phyloP scores from a whole-genome alignment of 1,140 invertebrate species.

The Meteorus sp. region DNA sequence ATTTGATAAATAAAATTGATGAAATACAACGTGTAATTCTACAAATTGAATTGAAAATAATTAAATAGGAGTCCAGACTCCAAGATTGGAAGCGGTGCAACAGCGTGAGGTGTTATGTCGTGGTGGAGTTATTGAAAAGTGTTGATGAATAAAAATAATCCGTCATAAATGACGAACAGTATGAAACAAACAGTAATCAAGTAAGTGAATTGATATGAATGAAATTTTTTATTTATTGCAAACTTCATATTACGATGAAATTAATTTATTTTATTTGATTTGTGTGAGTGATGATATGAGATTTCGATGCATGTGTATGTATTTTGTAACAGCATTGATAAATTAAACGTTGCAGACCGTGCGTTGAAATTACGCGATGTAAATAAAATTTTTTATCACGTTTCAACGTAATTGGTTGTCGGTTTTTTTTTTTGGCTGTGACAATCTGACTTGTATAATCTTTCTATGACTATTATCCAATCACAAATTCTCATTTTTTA shows the following conservation, averaged over 20 bases:
- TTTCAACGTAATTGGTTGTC: too few species aligned
- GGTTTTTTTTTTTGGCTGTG: too few species aligned
- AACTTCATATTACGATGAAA: not conserved
- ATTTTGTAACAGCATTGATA: not conserved
- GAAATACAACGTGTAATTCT: constrained; percentile 5
- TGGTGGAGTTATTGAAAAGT: constrained; percentile 31
- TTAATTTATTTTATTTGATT: not conserved
- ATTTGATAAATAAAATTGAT: not conserved
- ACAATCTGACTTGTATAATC: too few species aligned
- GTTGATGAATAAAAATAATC: not conserved
- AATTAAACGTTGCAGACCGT: not conserved
- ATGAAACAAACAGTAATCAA: constrained; percentile 58
- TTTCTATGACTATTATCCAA: too few species aligned
- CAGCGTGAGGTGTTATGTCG: constrained; percentile 34
- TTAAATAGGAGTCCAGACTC: too few species aligned
- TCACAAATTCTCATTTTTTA: too few species aligned
- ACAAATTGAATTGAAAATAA: too few species aligned
- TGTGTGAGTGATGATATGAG: too few species aligned
- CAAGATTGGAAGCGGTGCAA: too few species aligned
- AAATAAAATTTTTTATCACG: too few species aligned
- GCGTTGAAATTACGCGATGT: constrained; percentile 23
- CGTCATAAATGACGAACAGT: constrained; percentile 51
- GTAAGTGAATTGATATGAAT: constrained; percentile 40
- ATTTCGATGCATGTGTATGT: not conserved
- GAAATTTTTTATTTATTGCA: too few species aligned